Conservation (phyloP, 2,113 vertebrate species). For the Rhinoderma darwinii region DNA sequence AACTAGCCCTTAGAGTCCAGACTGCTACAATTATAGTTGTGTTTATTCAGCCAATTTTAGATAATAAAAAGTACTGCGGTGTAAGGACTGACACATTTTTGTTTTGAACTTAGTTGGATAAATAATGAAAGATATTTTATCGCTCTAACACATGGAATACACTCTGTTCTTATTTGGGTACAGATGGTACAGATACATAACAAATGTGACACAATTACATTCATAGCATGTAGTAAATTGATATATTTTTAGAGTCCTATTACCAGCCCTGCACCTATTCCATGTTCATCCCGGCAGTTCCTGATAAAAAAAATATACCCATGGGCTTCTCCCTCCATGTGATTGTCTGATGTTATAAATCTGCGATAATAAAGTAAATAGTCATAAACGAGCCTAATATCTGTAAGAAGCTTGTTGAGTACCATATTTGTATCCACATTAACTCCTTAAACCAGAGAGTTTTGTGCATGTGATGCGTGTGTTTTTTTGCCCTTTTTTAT, state of each 20-base stretch:
- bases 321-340: not conserved
- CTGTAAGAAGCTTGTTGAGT: too few species aligned
- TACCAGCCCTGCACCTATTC: slow-evolving; percentile 4
- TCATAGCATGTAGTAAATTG: slow-evolving; percentile 56
- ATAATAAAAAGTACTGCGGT: not conserved
- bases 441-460: too few species aligned
- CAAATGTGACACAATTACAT: slow-evolving; percentile 51
- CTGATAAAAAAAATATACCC: slow-evolving; percentile 31
- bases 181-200: slow-evolving; percentile 55
- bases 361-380: not conserved
- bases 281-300: slow-evolving; percentile 11
- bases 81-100: slow-evolving; percentile 5
- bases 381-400: not conserved
- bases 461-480: too few species aligned
- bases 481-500: too few species aligned
- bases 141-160: slow-evolving; percentile 27
- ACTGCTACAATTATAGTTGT: not conserved
- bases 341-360: slow-evolving; percentile 21
- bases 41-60: not conserved
- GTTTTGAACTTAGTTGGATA: slow-evolving; percentile 14
- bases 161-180: slow-evolving; percentile 48
- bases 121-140: slow-evolving; percentile 51
- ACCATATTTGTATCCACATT: too few species aligned
- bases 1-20: too few species aligned
- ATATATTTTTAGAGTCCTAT: slow-evolving; percentile 39